These are phyloP conservation scores for Haliclystus octoradiatus DNA, from an alignment of 30 jellyfish, hydroid and myxozoan species.

Conservation along the genomic window DNA sequence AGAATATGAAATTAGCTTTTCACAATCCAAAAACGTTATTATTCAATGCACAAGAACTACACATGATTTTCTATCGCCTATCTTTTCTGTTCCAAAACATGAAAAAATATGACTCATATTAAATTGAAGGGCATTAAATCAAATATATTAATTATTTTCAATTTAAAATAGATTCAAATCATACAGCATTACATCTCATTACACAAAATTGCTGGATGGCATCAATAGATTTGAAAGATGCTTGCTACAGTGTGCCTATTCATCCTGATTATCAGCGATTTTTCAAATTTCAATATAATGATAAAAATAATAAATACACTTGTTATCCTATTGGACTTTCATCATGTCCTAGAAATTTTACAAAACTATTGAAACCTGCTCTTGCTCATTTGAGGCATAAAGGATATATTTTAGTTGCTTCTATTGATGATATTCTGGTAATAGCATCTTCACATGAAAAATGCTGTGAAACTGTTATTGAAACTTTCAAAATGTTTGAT, in stretches of 20 bases:
- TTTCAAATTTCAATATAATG: constrained; percentile 5
- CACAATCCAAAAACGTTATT: constrained; percentile 14
- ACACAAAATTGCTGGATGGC: constrained; percentile 17
- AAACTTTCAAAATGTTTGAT: constrained; percentile 1
- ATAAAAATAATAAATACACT: neutral
- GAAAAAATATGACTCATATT: constrained; percentile 13
- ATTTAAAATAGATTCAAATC: constrained; percentile 16
- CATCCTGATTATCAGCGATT: constrained; percentile 6
- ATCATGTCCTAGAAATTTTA: constrained; percentile 34
- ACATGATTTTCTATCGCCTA: constrained; percentile 35
- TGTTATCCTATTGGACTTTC: constrained; percentile 23
- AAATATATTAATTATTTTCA: too few species aligned
- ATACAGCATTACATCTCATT: constrained; percentile 1
- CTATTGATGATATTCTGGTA: constrained; percentile 19
- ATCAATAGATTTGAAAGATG: constrained; percentile 17
- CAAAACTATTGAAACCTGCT: constrained; percentile 25
- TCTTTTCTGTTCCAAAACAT: constrained; percentile 22
- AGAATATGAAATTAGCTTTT: constrained; percentile 9
- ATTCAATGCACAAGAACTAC: constrained; percentile 4
- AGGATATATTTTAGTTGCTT: constrained; percentile 10
- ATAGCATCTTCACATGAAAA: neutral
- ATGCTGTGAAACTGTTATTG: neutral
- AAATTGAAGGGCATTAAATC: constrained; percentile 10
- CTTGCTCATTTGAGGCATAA: constrained; percentile 7
- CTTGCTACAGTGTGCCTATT: constrained; percentile 14